Conservation (phyloP, 2,113 vertebrate species). For the Myxocyprinus asiaticus region DNA sequence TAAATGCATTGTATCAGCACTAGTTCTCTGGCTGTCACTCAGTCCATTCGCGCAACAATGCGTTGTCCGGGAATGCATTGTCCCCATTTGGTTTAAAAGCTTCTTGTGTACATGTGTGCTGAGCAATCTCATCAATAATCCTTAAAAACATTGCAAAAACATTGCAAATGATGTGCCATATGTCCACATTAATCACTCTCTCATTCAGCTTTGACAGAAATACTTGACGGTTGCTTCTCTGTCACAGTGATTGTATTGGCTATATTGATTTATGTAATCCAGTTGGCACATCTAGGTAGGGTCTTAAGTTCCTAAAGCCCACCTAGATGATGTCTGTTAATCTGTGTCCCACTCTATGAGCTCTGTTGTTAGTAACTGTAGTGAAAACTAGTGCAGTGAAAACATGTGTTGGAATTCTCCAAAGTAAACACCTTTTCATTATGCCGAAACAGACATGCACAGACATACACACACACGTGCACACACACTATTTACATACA, state of each 20-base stretch:
- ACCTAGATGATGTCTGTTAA: neutral
- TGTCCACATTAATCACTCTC: conserved; percentile 4
- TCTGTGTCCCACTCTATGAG: too few species aligned
- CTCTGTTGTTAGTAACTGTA: neutral
- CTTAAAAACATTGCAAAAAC: conserved; percentile 5
- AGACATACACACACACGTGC: conserved; percentile 10
- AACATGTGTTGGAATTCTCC: conserved; percentile 45
- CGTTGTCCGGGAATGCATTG: conserved; percentile 16
- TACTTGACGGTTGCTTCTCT: neutral
- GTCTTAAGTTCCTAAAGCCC: conserved; percentile 3
- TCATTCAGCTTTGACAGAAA: too few species aligned
- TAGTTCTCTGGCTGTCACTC: conserved; percentile 19
- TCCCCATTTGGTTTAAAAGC: conserved; percentile 30
- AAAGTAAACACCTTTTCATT: conserved; percentile 25
- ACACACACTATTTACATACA: neutral
- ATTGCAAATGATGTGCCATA: neutral
- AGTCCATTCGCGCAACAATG: conserved; percentile 25
- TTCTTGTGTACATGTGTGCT: conserved; percentile 15
- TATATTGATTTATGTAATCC: neutral
- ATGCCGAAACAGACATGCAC: conserved; percentile 15
- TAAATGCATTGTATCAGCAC: conserved; percentile 45
- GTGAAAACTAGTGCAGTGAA: neutral
- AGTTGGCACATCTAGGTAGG: neutral
- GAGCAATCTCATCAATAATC: conserved; percentile 35
- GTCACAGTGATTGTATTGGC: neutral